Percentiles rank a stretch among this genome's conserved stretches.
These are phyloP conservation scores for Apodemia duryi DNA, from an alignment of 2,888 invertebrate genomes.

Conservation along the genomic window DNA sequence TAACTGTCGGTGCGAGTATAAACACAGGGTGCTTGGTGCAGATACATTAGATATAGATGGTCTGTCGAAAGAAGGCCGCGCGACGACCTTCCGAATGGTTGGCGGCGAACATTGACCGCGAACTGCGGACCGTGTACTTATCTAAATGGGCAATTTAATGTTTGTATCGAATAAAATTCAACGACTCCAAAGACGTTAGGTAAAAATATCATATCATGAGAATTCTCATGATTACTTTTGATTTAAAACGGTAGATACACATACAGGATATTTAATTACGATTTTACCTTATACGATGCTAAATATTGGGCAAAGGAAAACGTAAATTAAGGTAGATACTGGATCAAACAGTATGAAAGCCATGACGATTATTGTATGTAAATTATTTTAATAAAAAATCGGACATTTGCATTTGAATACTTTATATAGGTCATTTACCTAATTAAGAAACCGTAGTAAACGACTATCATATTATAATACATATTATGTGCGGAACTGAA, in stretches of 20 bases:
- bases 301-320: too few species aligned
- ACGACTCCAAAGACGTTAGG: background rate
- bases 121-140: constrained; percentile 24
- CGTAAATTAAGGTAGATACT: too few species aligned
- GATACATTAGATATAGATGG: constrained; percentile 50
- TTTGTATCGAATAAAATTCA: constrained; percentile 6
- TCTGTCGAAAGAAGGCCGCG: constrained; percentile 72
- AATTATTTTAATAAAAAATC: too few species aligned
- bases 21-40: constrained; percentile 64
- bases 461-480: too few species aligned
- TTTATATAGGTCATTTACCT: too few species aligned
- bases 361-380: too few species aligned
- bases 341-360: too few species aligned
- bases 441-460: too few species aligned
- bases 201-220: background rate
- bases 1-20: constrained; percentile 71
- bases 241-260: background rate
- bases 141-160: constrained; percentile 29
- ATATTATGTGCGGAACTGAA: too few species aligned
- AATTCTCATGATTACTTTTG: constrained; percentile 4
- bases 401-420: too few species aligned
- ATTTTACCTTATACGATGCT: too few species aligned
- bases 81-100: constrained; percentile 71
- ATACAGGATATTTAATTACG: too few species aligned
- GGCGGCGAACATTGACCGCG: constrained; percentile 65